Evolutionary conservation across 2,113 vertebrate genomes (phyloP), one percentile per base, ranked within the genome.

Genomic region (Diglossa brunneiventris): DNA sequence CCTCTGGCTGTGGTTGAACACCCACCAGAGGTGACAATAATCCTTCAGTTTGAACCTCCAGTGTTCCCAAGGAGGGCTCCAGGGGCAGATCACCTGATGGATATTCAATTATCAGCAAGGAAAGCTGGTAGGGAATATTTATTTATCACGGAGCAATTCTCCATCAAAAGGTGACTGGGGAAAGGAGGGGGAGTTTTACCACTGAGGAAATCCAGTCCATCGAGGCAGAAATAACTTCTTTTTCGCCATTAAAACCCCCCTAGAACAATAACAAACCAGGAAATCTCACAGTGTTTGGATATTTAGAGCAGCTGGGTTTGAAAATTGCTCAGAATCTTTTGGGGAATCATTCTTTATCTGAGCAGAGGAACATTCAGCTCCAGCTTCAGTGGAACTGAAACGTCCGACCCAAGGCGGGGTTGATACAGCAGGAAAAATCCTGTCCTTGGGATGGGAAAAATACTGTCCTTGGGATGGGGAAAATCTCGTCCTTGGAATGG

Each of bases 31-130:
- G 53, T 30, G 66, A 50, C 92, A 90, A 93, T 55, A 93, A 96
- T 77, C 52, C 89, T 50, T 81, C 58, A 11, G 39, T 81, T 77
- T 70, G 26, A 46, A 47, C 85, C 91, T 81, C 83, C 41, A 49
- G 52, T 28, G 77, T 2, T 84, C 55, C 41, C 73, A 9, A 55
- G 41, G 56, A 47, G 23, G 89, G 64, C 18, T 77, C 44, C 27
- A 56, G 67, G 72, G 79, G n/a, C 92, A 80, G 80, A 90, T 24
- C 44, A 31, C 26, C 14, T 31, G 80, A 62, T 63, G 83, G 92
- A 84, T 89, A 79, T 91, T 92, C 74, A 92, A 37, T 94, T 89
- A 74, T 30, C n/a, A 41, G 62, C 77, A 41, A 72, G 80, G 85
- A 67, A 81, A 89, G 56, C 58, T 49, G 73, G 49, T 53, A 12